Evolutionary conservation across 2,113 vertebrate genomes (phyloP), one percentile per base, ranked within the genome.

Genomic region (Turnix velox): DNA sequence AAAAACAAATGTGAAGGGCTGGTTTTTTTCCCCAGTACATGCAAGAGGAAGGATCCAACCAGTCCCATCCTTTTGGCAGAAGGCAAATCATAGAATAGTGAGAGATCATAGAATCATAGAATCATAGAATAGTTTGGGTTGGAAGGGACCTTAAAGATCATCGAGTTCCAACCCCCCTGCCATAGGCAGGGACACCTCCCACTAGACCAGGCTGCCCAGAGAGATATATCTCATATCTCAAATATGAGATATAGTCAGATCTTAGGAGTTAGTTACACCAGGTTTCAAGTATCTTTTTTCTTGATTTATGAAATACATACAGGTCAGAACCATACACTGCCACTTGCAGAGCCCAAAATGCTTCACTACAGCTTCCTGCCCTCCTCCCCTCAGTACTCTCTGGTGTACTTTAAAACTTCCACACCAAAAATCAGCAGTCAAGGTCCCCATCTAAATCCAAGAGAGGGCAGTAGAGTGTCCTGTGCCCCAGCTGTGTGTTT

Each of bases 1-100:
- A 65, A 61, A 92, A 92, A 45, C 63, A 84, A 24, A 49, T 76
- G 84, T 74, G 75, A 90, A 84, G 22, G 17, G n/a, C n/a, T n/a
- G n/a, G n/a, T 67, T 63, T 88, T 88, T 74, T 31, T 14, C 5
- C 43, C 52, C 33, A 73, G 31, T 20, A 89, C 28, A 62, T 33
- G 12, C 39, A 57, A 33, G 28, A 78, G 28, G n/a, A 87, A 24
- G 20, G 19, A 61, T 88, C 63, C 30, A 66, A 68, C 27, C n/a
- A 93, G 52, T 82, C 48, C 39, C 30, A 62, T 46, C 3, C 0
- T 58, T 93, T 92, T 62, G 76, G n/a, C 46, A 80, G 67, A 87
- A 88, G 54, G 13, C 52, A 80, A 86, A n/a, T n/a, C n/a, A n/a
- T n/a, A n/a, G n/a, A n/a, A n/a, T n/a, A n/a, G n/a, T n/a, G n/a